These are phyloP conservation scores for Taenioides sp. DNA, from an alignment of 2,797 vertebrate species.

Conservation along the genomic window DNA sequence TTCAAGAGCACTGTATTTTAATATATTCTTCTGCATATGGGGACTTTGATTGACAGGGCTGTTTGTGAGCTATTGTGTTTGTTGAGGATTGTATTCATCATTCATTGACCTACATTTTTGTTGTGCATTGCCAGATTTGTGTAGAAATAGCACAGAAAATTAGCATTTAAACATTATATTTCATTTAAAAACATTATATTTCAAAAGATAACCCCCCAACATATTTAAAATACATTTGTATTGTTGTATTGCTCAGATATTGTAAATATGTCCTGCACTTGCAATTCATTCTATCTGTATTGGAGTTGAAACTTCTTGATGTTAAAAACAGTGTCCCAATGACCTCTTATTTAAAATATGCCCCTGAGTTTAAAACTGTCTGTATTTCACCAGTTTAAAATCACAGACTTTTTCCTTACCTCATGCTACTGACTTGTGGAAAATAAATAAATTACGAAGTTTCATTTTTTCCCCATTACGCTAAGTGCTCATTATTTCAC, in stretches of 20 bases:
- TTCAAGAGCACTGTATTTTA: background rate
- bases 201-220: background rate
- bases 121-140: background rate
- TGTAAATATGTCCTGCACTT: too few species aligned
- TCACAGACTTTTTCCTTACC: background rate
- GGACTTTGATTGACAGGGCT: constrained; percentile 4
- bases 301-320: too few species aligned
- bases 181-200: too few species aligned
- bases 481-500: constrained; percentile 8
- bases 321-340: too few species aligned
- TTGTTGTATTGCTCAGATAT: too few species aligned
- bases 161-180: too few species aligned
- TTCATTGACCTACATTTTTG: background rate
- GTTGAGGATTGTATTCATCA: background rate
- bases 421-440: background rate
- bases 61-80: background rate
- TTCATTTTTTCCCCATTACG: constrained; percentile 11
- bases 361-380: background rate
- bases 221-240: background rate
- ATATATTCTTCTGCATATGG: constrained; percentile 3
- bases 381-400: background rate
- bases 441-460: constrained; percentile 10
- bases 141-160: too few species aligned
- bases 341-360: too few species aligned
- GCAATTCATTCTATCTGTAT: too few species aligned